Base-by-base conservation (phyloP, 2,888 invertebrate species). In the Eumerus sabulonum region DNA sequence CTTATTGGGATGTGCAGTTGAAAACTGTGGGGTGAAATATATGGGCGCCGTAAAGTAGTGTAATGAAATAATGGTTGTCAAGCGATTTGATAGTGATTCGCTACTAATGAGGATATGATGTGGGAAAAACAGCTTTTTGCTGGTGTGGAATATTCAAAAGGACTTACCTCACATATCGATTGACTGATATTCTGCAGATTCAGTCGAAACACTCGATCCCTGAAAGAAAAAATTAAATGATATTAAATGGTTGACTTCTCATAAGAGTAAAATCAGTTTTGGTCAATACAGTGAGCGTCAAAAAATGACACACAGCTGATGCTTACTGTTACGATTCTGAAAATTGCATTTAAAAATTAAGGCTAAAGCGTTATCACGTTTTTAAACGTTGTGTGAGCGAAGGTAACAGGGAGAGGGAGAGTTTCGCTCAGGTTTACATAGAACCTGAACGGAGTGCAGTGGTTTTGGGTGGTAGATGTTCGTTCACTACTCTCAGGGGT, bases 171-270 rank as follows among this genome's bases (percentile, higher is more conserved):
- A 85, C 92, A 92, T 86, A 92, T 92, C 73, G 92, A 92, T 88
- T 92, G 92, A 86, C 92, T 92, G 85, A 92, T 92, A 87, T 92
- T 92, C 84, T 91, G 90, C 89, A 92, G 90, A 86, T 92, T 92
- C 83, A 92, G 88, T 84, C 91, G 92, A 89, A 91, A 92, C 84
- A 92, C 91, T 85, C 92, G 91, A 90, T 92, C 92, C 92, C 92
- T 92, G 91, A 48, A 91, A 90, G 57, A 82, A 73, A 74, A 64
- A 11, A 4, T 11, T 40, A n/a, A n/a, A 27, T 42, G 13, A 12
- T 36, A 12, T 11, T 64, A 27, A 53, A 48, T 9, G 11, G 36
- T 36, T 36, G 11, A n/a, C n/a, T n/a, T n/a, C n/a, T n/a, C n/a
- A n/a, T n/a, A n/a, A n/a, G n/a, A n/a, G n/a, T n/a, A n/a, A n/a